Conservation (phyloP, 2,888 invertebrate genomes). For the Idaea dimidiata region DNA sequence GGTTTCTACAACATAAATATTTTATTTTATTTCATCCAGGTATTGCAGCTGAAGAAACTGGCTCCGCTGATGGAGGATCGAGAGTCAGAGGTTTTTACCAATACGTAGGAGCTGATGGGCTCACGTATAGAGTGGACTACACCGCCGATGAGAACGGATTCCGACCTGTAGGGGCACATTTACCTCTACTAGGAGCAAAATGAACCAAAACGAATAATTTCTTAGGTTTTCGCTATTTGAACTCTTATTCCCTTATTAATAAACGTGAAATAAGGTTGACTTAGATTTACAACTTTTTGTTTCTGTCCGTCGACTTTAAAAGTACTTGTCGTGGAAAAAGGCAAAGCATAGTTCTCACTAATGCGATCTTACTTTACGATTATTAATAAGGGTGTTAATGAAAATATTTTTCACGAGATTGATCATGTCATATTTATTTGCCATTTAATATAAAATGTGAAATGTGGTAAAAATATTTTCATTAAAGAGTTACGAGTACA, state of each 20-base stretch:
- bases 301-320: too few species aligned
- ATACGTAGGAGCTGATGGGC: conserved; percentile 84
- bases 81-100: conserved; percentile 84
- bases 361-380: too few species aligned
- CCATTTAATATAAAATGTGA: background rate
- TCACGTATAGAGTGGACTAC: conserved; percentile 80
- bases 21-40: background rate
- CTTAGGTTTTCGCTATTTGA: conserved; percentile 1
- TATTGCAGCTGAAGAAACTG: conserved; percentile 83
- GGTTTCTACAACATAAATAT: background rate
- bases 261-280: too few species aligned
- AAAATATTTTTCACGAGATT: background rate
- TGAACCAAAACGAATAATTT: conserved; percentile 9
- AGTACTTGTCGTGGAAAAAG: too few species aligned
- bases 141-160: conserved; percentile 83
- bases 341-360: too few species aligned
- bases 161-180: conserved; percentile 77
- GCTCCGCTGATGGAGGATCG: conserved; percentile 78
- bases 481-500: conserved; percentile 13
- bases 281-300: too few species aligned
- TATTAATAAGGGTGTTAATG: too few species aligned
- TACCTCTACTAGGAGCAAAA: conserved; percentile 45
- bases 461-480: background rate
- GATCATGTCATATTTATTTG: background rate
- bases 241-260: too few species aligned